Conservation (phyloP, 2,888 invertebrate genomes). For the Drosophila emarginata region DNA sequence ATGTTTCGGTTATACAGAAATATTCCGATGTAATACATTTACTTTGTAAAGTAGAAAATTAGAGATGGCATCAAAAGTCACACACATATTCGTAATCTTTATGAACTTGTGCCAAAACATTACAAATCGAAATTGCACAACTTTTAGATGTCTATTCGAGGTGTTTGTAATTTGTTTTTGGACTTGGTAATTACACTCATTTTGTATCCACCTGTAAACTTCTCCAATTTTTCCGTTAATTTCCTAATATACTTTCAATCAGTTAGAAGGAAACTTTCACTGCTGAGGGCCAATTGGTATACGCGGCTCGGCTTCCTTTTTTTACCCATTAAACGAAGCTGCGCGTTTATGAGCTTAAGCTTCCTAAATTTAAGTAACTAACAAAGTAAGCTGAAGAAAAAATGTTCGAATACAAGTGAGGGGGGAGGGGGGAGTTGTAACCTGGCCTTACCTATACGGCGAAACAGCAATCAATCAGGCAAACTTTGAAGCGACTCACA, state of each 20-base stretch:
- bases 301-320: neutral
- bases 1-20: too few species aligned
- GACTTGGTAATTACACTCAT: neutral
- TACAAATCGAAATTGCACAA: neutral
- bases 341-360: slow-evolving; percentile 6
- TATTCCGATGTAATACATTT: too few species aligned
- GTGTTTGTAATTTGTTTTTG: neutral
- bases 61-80: too few species aligned
- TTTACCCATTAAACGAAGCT: neutral
- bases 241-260: neutral
- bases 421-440: neutral
- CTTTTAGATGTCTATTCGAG: neutral
- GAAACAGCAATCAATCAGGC: slow-evolving; percentile 6
- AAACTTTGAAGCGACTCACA: slow-evolving; percentile 4
- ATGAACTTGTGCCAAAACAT: too few species aligned
- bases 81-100: too few species aligned
- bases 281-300: neutral
- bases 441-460: neutral
- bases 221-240: neutral
- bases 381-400: neutral
- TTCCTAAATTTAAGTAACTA: slow-evolving; percentile 2
- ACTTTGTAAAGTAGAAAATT: too few species aligned
- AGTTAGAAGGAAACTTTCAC: neutral
- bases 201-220: neutral
- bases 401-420: neutral